Conservation (phyloP, 2,797 vertebrate species). For the Gymnothorax javanicus region DNA sequence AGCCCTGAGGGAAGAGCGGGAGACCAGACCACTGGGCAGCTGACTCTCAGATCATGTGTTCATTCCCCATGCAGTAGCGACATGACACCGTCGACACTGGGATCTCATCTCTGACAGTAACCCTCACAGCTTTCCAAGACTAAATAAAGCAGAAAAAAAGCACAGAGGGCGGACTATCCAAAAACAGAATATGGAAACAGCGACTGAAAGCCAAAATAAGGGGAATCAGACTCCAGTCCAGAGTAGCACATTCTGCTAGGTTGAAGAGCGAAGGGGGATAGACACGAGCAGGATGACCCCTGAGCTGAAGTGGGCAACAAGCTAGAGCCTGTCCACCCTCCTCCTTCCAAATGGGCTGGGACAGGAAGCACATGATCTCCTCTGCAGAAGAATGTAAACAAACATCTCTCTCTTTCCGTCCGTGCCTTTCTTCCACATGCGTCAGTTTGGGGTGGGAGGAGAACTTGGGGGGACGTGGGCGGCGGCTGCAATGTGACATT, state of each 20-base stretch:
- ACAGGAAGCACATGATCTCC: conserved; percentile 34
- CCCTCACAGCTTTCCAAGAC: neutral
- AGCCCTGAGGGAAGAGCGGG: neutral
- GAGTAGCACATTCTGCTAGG: conserved; percentile 4
- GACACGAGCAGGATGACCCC: neutral
- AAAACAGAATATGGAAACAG: too few relatives aligned
- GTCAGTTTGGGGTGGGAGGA: neutral
- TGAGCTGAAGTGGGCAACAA: too few relatives aligned
- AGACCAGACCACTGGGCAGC: neutral
- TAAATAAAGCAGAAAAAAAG: neutral
- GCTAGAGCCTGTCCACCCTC: neutral
- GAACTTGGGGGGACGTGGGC: neutral
- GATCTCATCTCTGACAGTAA: neutral
- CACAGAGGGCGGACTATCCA: neutral
- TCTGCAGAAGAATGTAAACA: conserved; percentile 44
- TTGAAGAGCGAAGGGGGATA: neutral
- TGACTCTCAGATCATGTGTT: neutral
- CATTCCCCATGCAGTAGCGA: neutral
- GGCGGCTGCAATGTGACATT: neutral
- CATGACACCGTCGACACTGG: neutral
- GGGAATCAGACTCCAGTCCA: conserved; percentile 26
- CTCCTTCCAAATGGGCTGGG: neutral
- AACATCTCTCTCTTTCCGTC: conserved; percentile 11
- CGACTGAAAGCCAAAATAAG: neutral
- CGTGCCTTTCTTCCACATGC: neutral